phyloP scores from a whole-genome alignment of 1,140 invertebrate genomes.

The Drosophila kanapiae region DNA sequence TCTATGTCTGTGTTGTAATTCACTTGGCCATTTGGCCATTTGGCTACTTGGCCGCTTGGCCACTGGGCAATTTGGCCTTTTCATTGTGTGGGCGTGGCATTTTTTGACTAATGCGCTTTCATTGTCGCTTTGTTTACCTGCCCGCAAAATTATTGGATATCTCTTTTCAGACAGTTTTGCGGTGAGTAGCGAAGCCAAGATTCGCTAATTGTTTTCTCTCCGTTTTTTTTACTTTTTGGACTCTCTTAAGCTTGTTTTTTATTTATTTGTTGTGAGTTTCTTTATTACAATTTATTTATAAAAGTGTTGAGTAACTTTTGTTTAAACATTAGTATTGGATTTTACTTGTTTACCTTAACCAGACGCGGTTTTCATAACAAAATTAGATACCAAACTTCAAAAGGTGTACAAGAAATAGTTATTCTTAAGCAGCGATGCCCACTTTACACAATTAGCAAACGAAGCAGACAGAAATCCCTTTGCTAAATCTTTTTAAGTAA shows the following conservation, averaged over 20 bases:
- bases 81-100: conserved; percentile 50
- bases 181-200: conserved; percentile 21
- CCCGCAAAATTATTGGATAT: conserved; percentile 27
- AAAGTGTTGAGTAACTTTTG: no score
- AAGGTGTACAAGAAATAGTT: no score
- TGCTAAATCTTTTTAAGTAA: no score
- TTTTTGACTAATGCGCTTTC: conserved; percentile 62
- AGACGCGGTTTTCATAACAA: no score
- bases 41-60: conserved; percentile 38
- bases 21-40: conserved; percentile 51
- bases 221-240: neutral
- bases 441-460: neutral
- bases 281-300: neutral
- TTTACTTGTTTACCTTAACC: no score
- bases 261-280: neutral
- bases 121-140: conserved; percentile 61
- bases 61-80: conserved; percentile 41
- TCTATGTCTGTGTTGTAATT: conserved; percentile 53
- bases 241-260: neutral
- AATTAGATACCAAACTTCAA: no score
- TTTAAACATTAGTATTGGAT: no score
- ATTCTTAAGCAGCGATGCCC: neutral
- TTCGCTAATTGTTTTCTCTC: conserved; percentile 60
- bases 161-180: conserved; percentile 39
- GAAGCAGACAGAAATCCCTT: no score